Percentiles rank a stretch among this genome's conserved stretches.
These are phyloP conservation scores for Theodoxus fluviatilis DNA, from an alignment of 2,888 invertebrate genomes.

Conservation along the genomic window DNA sequence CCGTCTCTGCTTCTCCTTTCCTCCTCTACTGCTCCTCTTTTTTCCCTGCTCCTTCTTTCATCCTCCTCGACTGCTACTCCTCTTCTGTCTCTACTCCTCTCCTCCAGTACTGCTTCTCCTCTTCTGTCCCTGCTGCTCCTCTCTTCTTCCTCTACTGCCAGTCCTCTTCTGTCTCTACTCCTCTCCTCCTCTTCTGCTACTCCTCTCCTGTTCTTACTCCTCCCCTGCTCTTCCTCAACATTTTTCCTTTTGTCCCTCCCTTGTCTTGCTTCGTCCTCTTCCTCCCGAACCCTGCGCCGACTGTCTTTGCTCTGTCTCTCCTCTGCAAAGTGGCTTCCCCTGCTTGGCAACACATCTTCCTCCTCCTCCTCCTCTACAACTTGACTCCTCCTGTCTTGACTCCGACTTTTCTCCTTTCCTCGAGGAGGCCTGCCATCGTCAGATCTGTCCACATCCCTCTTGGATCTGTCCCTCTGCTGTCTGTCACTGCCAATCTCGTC, in stretches of 20 bases:
- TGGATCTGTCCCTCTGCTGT: no score
- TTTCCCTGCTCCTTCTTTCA: neutral
- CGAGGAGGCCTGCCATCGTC: no score
- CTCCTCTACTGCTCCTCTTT: conserved; percentile 1
- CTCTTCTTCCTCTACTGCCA: neutral
- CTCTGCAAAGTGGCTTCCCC: neutral
- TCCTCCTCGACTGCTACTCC: conserved; percentile 3
- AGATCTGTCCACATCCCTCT: no score
- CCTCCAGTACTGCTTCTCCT: neutral
- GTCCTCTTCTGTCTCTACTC: conserved; percentile 25
- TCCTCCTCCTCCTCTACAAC: neutral
- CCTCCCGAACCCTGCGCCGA: neutral
- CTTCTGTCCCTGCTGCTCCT: conserved; percentile 23
- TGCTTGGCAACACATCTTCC: conserved; percentile 12
- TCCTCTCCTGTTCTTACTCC: conserved; percentile 24
- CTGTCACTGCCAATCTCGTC: no score
- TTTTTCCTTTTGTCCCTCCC: conserved; percentile 23
- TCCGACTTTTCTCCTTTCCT: no score
- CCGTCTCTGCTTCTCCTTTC: neutral
- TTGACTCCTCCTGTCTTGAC: conserved; percentile 28
- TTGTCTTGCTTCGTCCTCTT: conserved; percentile 22
- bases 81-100: neutral
- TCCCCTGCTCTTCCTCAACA: conserved; percentile 26
- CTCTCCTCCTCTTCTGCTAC: conserved; percentile 26
- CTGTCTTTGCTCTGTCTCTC: conserved; percentile 32